These are phyloP conservation scores for Chiloscyllium plagiosum DNA, from an alignment of 2,113 vertebrate genomes.

Conservation along the genomic window DNA sequence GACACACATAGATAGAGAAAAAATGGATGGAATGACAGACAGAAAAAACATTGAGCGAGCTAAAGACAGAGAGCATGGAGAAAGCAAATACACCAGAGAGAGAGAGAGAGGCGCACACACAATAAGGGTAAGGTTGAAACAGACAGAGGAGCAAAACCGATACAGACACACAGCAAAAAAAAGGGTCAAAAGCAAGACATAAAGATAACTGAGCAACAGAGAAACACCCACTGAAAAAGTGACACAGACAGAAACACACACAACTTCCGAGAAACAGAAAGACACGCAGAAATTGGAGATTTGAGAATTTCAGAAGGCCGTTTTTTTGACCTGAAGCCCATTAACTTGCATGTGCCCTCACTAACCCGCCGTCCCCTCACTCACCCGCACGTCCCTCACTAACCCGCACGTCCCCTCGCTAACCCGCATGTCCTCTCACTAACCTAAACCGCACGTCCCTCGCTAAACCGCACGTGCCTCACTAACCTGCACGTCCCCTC, in stretches of 20 bases:
- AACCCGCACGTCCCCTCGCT: too few species aligned
- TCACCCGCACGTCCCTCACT: too few species aligned
- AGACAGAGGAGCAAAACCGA: not conserved
- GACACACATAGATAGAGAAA: too few species aligned
- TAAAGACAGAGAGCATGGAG: too few species aligned
- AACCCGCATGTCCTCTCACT: too few species aligned
- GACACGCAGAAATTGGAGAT: not conserved
- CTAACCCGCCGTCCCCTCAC: too few species aligned
- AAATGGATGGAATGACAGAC: too few species aligned
- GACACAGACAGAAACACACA: not conserved
- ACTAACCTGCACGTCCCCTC: too few species aligned
- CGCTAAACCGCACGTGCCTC: too few species aligned
- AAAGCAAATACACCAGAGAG: not conserved
- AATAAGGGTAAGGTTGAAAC: not conserved
- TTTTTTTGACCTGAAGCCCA: not conserved
- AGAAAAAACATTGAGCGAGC: too few species aligned
- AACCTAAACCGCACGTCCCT: too few species aligned
- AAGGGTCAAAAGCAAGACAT: not conserved
- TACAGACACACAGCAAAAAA: not conserved
- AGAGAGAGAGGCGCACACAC: not conserved
- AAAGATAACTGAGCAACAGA: not conserved
- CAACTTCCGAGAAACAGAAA: not conserved
- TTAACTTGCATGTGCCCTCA: not conserved
- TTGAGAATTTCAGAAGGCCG: not conserved
- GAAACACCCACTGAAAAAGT: not conserved